Evolutionary conservation across 2,888 invertebrate genomes (phyloP), one percentile per base, ranked within the genome.

Genomic region (Hybos culiciformis): DNA sequence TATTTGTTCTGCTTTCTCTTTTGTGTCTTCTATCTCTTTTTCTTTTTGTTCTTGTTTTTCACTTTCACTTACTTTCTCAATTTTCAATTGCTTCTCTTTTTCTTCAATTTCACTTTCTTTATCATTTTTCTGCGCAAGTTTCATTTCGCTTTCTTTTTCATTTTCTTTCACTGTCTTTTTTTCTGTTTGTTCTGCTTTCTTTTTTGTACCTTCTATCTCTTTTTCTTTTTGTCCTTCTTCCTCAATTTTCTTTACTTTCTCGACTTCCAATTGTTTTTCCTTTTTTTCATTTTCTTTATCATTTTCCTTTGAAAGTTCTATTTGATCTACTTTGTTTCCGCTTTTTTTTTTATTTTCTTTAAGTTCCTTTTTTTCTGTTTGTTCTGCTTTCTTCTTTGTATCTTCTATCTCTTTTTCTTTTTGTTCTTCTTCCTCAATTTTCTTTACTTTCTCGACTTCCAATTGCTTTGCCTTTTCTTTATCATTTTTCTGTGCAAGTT

Each of bases 41-140:
- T 14, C n/a, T n/a, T n/a, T n/a, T n/a, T n/a, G n/a, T n/a, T n/a
- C n/a, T n/a, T n/a, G n/a, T n/a, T n/a, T n/a, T n/a, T n/a, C n/a
- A n/a, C n/a, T n/a, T n/a, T n/a, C n/a, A n/a, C n/a, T n/a, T n/a
- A n/a, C n/a, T n/a, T n/a, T n/a, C n/a, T n/a, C 14, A 3, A 19
- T 14, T 23, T 31, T 23, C 1, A n/a, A 6, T 31, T 40, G 18
- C 21, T 23, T 15, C 44, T 8, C 7, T 44, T 41, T 38, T 43
- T 50, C 48, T 54, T 48, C 46, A 41, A 47, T 39, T 40, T 51
- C 43, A 20, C 48, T 42, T 45, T 45, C 23, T 33, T 14, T n/a
- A 11, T 12, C 9, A n/a, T 18, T 37, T 42, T 29, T 19, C 3
- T 14, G 17, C 14, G 6, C 14, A 11, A 7, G 15, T 23, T 23